Conservation (phyloP, 2,113 vertebrate species). For the Nyctibius bracteatus region DNA sequence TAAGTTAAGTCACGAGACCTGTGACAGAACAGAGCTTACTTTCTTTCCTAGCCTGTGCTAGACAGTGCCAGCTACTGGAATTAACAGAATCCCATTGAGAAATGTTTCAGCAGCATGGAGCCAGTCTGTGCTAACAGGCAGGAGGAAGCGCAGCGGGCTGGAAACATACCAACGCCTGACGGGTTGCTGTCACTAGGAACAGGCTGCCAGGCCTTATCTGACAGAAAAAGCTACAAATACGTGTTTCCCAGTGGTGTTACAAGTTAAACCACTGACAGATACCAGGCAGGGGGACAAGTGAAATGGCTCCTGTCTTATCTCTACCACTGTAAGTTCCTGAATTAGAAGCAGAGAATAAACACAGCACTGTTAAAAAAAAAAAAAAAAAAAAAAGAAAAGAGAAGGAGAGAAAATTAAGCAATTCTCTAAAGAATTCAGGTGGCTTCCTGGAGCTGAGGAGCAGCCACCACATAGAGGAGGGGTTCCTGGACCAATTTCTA, state of each 20-base stretch:
- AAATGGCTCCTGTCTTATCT: neutral
- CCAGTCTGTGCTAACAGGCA: neutral
- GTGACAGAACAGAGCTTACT: neutral
- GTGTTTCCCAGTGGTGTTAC: neutral
- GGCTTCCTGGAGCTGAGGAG: neutral
- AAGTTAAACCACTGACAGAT: neutral
- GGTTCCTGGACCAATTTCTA: neutral
- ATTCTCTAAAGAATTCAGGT: neutral
- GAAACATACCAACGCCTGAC: neutral
- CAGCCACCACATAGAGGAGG: neutral
- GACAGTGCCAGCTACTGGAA: slow-evolving; percentile 19
- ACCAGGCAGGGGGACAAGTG: neutral
- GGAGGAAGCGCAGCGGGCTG: neutral
- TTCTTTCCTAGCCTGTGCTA: neutral
- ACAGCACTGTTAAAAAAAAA: neutral
- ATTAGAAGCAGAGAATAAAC: slow-evolving; percentile 9
- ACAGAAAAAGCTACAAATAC: neutral
- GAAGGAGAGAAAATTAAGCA: neutral
- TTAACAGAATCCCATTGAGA: slow-evolving; percentile 12
- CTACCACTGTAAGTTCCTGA: neutral
- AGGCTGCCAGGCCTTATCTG: slow-evolving; percentile 34
- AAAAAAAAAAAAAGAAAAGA: neutral
- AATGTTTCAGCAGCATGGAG: neutral
- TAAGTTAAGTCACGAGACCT: neutral
- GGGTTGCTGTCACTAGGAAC: neutral